These are phyloP conservation scores for Diarsia dahlii DNA, from an alignment of 2,888 invertebrate species.

Conservation along the genomic window DNA sequence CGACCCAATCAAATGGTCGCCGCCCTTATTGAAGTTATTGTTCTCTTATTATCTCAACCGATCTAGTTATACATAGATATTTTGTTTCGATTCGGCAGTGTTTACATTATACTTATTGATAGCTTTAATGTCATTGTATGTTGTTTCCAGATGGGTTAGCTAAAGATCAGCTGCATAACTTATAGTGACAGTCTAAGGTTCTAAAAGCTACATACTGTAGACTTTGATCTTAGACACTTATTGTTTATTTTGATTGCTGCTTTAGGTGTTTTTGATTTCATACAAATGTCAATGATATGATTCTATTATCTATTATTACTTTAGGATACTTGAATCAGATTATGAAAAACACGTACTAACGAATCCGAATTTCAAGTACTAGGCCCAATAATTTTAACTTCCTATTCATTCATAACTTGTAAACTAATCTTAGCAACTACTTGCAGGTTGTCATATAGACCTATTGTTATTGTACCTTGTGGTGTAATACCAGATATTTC, in stretches of 20 bases:
- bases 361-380: neutral
- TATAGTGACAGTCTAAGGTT: no score
- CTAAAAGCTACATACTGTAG: no score
- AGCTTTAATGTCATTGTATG: no score
- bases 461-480: conserved; percentile 40
- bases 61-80: conserved; percentile 43
- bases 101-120: conserved; percentile 25
- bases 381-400: neutral
- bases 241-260: neutral
- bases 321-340: neutral
- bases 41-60: conserved; percentile 43
- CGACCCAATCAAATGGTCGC: conserved; percentile 30
- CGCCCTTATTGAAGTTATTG: conserved; percentile 51
- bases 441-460: conserved; percentile 14
- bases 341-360: neutral
- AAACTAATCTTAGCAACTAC: neutral
- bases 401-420: neutral
- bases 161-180: no score
- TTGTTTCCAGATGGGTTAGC: no score
- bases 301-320: neutral
- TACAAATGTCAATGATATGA: neutral
- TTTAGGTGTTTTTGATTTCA: neutral
- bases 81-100: conserved; percentile 51
- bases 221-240: no score
- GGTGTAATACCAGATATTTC: conserved; percentile 55